These are phyloP conservation scores for Myrmophylax atrothorax DNA, from an alignment of 2,113 vertebrate genomes.

Conservation along the genomic window DNA sequence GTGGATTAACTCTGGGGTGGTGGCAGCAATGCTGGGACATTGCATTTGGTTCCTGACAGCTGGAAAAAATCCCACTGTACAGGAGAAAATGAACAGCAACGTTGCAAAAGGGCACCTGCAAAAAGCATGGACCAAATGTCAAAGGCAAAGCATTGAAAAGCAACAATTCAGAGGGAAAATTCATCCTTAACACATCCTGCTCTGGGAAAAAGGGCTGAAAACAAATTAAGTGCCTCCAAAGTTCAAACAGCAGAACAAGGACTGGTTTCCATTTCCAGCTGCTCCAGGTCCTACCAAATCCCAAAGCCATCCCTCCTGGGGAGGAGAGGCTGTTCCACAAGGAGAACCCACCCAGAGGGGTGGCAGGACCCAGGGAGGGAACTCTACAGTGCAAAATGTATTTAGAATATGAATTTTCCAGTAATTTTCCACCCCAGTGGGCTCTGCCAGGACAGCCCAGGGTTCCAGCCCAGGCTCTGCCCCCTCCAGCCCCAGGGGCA, in stretches of 20 bases:
- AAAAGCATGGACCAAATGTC: not conserved
- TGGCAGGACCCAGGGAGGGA: not conserved
- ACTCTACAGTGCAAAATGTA: accelerated
- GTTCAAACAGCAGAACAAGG: not conserved
- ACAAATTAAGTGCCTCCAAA: not conserved
- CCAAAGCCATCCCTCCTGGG: not conserved
- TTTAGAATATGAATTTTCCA: not conserved
- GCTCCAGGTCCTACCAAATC: not conserved
- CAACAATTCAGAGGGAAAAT: not conserved
- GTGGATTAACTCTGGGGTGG: accelerated
- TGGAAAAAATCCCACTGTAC: not conserved
- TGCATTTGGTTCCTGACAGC: not conserved
- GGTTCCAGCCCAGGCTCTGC: accelerated
- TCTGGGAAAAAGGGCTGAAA: not conserved
- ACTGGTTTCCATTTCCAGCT: not conserved
- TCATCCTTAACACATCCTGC: not conserved
- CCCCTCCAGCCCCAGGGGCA: accelerated
- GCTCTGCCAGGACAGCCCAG: not conserved
- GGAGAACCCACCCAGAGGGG: not conserved
- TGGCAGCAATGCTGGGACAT: not conserved
- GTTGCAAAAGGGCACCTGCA: not conserved
- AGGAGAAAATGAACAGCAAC: not conserved
- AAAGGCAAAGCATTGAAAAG: not conserved
- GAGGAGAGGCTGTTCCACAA: not conserved
- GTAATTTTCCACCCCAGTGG: not conserved